phyloP scores from a whole-genome alignment of 2,888 invertebrate genomes.

The Eupsilia transversa region DNA sequence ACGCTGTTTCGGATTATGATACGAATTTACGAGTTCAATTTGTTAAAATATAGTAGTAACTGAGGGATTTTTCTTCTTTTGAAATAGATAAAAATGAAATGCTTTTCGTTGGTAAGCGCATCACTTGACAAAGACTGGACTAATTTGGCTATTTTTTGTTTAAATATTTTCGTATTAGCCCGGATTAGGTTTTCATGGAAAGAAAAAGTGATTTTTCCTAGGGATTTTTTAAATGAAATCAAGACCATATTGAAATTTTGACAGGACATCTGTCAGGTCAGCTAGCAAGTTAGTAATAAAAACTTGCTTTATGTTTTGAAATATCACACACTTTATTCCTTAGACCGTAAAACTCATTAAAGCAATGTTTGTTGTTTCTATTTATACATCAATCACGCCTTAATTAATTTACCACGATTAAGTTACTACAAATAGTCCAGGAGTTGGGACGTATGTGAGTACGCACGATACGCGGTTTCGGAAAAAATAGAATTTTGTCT shows the following conservation, averaged over 20 bases:
- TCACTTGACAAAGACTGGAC: not conserved
- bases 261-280: not conserved
- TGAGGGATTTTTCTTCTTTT: not conserved
- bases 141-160: not conserved
- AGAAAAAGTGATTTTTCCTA: too few relatives aligned
- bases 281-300: not conserved
- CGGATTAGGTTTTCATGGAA: not conserved
- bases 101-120: not conserved
- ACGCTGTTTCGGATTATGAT: not conserved
- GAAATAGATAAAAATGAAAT: not conserved
- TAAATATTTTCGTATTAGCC: too few relatives aligned
- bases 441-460: constrained; percentile 17
- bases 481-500: not conserved
- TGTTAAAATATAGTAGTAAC: not conserved
- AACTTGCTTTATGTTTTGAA: not conserved
- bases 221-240: too few relatives aligned
- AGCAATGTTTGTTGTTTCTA: constrained; percentile 31
- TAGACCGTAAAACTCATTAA: constrained; percentile 32
- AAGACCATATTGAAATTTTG: not conserved
- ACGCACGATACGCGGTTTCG: not conserved
- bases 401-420: constrained; percentile 47
- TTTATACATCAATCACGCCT: constrained; percentile 45
- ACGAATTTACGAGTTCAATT: not conserved
- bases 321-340: constrained; percentile 9
- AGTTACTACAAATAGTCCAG: constrained; percentile 32